Percentiles rank a stretch among this genome's conserved stretches.
Conservation (phyloP, 2,113 vertebrate species). For the Butastur rufipennis region DNA sequence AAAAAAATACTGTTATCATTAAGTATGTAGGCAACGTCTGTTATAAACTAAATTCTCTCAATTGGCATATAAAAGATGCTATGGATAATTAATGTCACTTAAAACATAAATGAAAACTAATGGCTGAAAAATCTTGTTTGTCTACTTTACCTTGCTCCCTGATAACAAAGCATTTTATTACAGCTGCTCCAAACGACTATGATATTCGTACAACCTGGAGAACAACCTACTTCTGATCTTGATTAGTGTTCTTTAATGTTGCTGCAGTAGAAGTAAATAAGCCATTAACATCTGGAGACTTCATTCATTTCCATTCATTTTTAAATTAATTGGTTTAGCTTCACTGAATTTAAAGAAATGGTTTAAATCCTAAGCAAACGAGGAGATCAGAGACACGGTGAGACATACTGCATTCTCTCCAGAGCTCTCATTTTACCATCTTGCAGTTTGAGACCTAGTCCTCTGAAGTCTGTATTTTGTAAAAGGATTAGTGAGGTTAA, state of each 20-base stretch:
- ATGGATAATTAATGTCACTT: not conserved
- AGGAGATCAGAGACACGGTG: not conserved
- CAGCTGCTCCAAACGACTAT: not conserved
- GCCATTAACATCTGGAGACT: not conserved
- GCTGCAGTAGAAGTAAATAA: not conserved
- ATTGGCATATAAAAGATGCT: not conserved
- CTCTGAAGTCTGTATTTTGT: not conserved
- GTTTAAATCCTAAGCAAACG: not conserved
- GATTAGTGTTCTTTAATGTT: not conserved
- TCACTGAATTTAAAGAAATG: not conserved
- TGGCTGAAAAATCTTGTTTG: not conserved
- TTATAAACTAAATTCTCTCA: not conserved
- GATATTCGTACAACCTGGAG: not conserved
- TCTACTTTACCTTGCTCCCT: not conserved
- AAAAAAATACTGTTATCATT: not conserved
- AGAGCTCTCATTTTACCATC: not conserved
- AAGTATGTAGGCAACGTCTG: not conserved
- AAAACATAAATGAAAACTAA: not conserved
- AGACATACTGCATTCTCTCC: not conserved
- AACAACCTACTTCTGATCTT: not conserved
- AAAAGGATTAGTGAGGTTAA: not conserved
- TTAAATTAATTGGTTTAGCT: not conserved
- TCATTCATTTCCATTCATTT: not conserved
- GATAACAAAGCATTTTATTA: not conserved
- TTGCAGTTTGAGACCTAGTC: not conserved